These are phyloP conservation scores for Limosa lapponica DNA, from an alignment of 2,797 vertebrate genomes.

Conservation along the genomic window DNA sequence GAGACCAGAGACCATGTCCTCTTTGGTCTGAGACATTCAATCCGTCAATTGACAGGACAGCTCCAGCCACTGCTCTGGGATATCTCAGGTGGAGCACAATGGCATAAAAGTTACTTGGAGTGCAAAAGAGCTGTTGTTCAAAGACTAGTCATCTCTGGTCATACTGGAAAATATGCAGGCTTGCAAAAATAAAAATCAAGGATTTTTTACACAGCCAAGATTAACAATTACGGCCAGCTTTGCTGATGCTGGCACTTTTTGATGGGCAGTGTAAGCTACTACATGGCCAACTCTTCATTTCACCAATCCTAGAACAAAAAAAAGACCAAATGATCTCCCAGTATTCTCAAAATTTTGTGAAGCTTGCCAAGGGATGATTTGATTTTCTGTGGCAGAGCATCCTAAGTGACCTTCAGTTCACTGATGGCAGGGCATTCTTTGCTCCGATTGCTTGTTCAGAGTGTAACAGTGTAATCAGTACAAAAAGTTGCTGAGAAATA, in stretches of 20 bases:
- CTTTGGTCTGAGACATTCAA: not conserved
- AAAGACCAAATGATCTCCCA: not conserved
- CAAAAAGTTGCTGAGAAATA: not conserved
- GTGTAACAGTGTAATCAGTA: not conserved
- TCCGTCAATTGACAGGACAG: not conserved
- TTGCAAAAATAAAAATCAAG: not conserved
- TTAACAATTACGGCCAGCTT: not conserved
- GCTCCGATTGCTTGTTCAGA: not conserved
- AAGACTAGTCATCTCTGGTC: not conserved
- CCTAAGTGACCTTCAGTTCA: not conserved
- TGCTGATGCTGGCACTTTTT: not conserved
- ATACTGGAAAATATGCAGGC: not conserved
- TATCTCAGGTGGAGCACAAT: not conserved
- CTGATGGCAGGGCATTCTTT: not conserved
- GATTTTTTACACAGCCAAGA: not conserved
- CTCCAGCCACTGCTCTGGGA: not conserved
- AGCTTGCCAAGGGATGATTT: not conserved
- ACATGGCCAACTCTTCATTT: not conserved
- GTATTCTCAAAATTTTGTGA: not conserved
- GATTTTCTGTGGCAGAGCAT: conserved; percentile 4
- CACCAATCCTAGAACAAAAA: not conserved
- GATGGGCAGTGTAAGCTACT: not conserved
- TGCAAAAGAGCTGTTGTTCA: not conserved
- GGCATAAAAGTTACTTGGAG: not conserved
- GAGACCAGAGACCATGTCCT: not conserved